Percentiles rank a stretch among this genome's conserved stretches.
Evolutionary conservation across 2,113 vertebrate species (phyloP).

Genomic region (Ammodytes marinus): DNA sequence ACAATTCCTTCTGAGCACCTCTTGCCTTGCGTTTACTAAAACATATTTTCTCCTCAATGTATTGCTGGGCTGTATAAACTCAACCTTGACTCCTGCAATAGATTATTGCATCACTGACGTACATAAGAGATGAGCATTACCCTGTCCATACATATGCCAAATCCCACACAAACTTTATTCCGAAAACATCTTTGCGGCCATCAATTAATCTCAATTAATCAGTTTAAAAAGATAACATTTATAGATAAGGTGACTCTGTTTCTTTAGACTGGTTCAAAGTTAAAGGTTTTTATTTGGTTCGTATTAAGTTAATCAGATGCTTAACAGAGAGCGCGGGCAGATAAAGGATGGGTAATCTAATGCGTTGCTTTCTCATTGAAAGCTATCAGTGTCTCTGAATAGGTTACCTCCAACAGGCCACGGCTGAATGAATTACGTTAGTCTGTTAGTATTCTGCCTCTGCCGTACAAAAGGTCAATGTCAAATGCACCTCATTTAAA

Average conservation of each 20-base stretch:
- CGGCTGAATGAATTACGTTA: conserved; percentile 79
- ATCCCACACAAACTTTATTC: conserved; percentile 39
- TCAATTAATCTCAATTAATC: conserved; percentile 37
- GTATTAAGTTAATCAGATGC: conserved; percentile 68
- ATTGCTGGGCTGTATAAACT: background rate
- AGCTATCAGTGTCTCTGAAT: conserved; percentile 74
- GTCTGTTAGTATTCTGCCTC: conserved; percentile 83
- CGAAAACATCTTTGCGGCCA: conserved; percentile 1
- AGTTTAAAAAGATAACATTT: conserved; percentile 35
- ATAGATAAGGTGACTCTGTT: conserved; percentile 27
- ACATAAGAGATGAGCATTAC: conserved; percentile 4
- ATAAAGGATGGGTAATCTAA: conserved; percentile 79
- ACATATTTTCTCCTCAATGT: conserved; percentile 14
- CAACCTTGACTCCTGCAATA: conserved; percentile 47
- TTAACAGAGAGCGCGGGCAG: conserved; percentile 60
- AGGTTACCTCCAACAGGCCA: conserved; percentile 64
- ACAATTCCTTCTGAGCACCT: background rate
- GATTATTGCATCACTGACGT: conserved; percentile 31
- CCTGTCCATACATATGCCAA: background rate
- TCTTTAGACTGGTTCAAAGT: conserved; percentile 19
- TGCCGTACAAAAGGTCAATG: conserved; percentile 84
- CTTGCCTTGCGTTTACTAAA: background rate
- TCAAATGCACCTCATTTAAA: conserved; percentile 87
- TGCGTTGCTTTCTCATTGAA: conserved; percentile 73
- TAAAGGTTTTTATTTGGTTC: conserved; percentile 61